Percentiles rank a stretch among this genome's conserved stretches.
Conservation (phyloP, 2,797 vertebrate species). For the Uromys caudimaculatus region DNA sequence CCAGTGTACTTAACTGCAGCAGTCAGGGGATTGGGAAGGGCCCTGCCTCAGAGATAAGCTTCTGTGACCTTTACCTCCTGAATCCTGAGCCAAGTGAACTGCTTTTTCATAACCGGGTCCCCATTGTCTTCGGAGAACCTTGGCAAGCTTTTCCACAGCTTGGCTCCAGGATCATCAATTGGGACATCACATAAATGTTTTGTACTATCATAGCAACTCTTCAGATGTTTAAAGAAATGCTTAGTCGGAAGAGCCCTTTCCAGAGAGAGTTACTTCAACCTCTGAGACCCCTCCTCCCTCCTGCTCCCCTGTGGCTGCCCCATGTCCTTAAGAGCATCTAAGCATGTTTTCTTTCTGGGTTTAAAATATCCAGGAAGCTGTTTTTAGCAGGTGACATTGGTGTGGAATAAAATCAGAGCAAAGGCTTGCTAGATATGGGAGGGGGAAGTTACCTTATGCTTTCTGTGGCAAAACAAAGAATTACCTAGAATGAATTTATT, state of each 20-base stretch:
- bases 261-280: neutral
- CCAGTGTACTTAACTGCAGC: neutral
- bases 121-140: slow-evolving; percentile 43
- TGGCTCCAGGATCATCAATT: slow-evolving; percentile 26
- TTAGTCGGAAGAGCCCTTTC: neutral
- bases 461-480: neutral
- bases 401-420: slow-evolving; percentile 29
- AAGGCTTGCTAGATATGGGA: neutral
- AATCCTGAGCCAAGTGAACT: neutral
- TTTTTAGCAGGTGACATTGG: slow-evolving; percentile 18
- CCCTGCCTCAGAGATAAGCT: slow-evolving; percentile 9
- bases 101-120: neutral
- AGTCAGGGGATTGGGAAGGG: neutral
- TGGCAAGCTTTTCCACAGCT: slow-evolving; percentile 21
- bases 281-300: neutral
- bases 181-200: slow-evolving; percentile 48
- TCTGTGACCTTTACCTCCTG: neutral
- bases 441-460: neutral
- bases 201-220: neutral
- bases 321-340: neutral
- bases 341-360: slow-evolving; percentile 16
- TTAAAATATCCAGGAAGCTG: slow-evolving; percentile 33
- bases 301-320: neutral
- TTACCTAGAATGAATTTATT: slow-evolving; percentile 23
- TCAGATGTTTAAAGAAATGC: slow-evolving; percentile 33